Base-by-base conservation (phyloP, 2,797 vertebrate genomes). In the Acanthurus tractus region DNA sequence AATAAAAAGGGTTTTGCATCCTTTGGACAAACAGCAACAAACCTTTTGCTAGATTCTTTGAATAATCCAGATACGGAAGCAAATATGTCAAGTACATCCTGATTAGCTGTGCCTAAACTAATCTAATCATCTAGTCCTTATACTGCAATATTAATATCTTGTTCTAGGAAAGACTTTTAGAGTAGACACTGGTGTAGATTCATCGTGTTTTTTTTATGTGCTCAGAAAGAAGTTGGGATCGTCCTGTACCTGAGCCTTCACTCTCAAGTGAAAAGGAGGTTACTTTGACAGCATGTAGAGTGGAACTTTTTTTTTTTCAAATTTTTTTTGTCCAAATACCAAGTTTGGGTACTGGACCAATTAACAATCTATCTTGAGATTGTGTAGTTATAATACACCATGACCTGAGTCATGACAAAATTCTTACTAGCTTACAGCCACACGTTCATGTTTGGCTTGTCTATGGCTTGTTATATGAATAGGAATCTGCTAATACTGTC, bases 21-120 rank as follows among this genome's bases (percentile, higher is more conserved):
- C 61, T 58, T 58, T 68, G 78, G 77, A 78, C 29, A 83, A 71
- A 82, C 63, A 44, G 66, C 70, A 70, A 54, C 56, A 58, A 25
- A 63, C 17, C 25, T 59, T 61, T 70, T 8, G 48, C 38, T 40
- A 29, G 13, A 20, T 18, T 1, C 42, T 63, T 23, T 18, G 46
- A 18, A 61, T 72, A 13, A n/a, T 23, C 29, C 14, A 14, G 3
- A 56, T 15, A 34, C 56, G 34, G 23, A 83, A 46, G 59, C 57
- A 68, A 66, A 80, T 45, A 52, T 57, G 64, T 70, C 14, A 58
- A 25, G 44, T 40, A n/a, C 40, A 65, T 83, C 63, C 76, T 75
- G 67, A 75, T 71, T 8, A 68, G 61, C 42, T 52, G 54, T 63
- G 14, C 34, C 57, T 2, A 11, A 6, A n/a, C 17, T 0, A 49